A percentile compares a stretch with the other conserved stretches of the same genome.
Evolutionary conservation across 2,888 invertebrate genomes (phyloP).

Genomic region (Sesia apiformis): DNA sequence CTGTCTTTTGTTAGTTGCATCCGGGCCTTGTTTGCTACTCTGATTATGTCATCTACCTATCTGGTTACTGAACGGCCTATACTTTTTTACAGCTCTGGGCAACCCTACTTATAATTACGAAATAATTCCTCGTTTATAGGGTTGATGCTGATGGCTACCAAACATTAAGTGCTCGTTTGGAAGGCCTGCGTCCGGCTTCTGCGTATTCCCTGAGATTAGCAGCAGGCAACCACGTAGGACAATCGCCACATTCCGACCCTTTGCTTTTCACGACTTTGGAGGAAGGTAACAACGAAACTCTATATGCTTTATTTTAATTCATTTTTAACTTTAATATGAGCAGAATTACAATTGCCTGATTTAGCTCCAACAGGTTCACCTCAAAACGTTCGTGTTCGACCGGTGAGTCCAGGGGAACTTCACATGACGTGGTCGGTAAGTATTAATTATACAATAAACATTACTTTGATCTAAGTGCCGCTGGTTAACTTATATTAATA

Average conservation of each 20-base stretch:
- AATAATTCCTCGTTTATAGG: conserved; percentile 10
- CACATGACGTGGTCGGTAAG: conserved; percentile 82
- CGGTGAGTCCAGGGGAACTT: conserved; percentile 78
- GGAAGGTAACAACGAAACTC: conserved; percentile 70
- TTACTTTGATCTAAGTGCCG: background rate
- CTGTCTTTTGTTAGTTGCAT: no score
- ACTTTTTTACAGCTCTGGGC: no score
- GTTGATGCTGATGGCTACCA: conserved; percentile 20
- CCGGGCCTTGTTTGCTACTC: no score
- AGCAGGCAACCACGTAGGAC: conserved; percentile 82
- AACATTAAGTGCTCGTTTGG: conserved; percentile 33
- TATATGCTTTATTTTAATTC: background rate
- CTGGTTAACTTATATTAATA: background rate
- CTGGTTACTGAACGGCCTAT: no score
- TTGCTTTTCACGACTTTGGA: conserved; percentile 81
- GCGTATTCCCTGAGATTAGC: conserved; percentile 79
- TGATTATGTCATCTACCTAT: no score
- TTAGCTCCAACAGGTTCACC: conserved; percentile 81
- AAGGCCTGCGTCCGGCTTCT: conserved; percentile 78
- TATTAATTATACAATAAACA: conserved; percentile 8
- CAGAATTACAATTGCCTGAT: background rate
- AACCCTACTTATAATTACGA: background rate
- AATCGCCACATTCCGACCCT: conserved; percentile 79
- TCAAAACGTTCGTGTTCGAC: conserved; percentile 78
- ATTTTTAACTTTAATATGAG: background rate